Percentiles rank a stretch among this genome's conserved stretches.
Conservation (phyloP, 2,888 invertebrate species). For the Stenchaetothrips biformis region DNA sequence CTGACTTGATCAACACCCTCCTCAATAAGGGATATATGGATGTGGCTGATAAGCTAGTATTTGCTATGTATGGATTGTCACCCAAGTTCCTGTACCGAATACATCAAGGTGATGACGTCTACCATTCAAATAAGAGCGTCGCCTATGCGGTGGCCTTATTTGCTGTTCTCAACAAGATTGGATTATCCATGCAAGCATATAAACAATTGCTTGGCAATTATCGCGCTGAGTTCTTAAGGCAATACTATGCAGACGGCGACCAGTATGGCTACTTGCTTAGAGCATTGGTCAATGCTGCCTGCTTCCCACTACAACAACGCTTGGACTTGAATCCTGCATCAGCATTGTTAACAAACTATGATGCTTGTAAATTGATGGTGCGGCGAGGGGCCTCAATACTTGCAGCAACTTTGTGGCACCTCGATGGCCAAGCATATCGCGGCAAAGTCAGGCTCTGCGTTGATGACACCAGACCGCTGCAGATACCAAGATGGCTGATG, state of each 20-base stretch:
- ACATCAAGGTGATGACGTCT: not conserved
- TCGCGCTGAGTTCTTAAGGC: not conserved
- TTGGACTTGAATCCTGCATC: not conserved
- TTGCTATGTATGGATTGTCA: not conserved
- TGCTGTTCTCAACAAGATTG: not conserved
- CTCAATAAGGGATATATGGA: not conserved
- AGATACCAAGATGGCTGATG: not conserved
- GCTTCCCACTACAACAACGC: not conserved
- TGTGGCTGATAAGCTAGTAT: not conserved
- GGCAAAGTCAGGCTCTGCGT: not conserved
- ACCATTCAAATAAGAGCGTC: not conserved
- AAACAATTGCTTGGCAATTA: no score
- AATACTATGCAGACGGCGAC: not conserved
- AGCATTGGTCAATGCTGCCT: not conserved
- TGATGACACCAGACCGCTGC: not conserved
- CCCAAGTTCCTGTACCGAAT: not conserved
- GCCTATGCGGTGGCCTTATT: not conserved
- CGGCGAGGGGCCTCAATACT: not conserved
- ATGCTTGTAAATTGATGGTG: not conserved
- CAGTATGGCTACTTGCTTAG: not conserved
- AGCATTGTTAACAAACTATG: not conserved
- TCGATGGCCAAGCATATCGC: not conserved
- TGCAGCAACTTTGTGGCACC: not conserved
- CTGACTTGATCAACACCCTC: not conserved
- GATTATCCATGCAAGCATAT: no score